A percentile compares a stretch with the other conserved stretches of the same genome.
phyloP scores from a whole-genome alignment of 2,113 vertebrate species.

The Channa maculata region DNA sequence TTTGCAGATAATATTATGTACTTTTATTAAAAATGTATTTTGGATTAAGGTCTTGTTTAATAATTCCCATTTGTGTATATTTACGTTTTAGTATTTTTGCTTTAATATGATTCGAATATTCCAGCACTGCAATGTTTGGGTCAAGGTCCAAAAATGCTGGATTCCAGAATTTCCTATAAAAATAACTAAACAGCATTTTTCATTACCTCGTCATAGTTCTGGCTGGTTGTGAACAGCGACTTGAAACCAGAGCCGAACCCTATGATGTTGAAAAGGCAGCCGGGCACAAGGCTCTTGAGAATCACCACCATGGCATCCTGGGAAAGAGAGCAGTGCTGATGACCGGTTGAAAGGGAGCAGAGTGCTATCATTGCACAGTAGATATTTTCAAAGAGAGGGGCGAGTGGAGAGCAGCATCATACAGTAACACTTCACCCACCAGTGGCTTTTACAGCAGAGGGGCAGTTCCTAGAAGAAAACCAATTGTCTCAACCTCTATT shows the following conservation, averaged over 20 bases:
- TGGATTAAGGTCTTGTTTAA: too few species aligned
- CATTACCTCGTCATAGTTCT: slow-evolving; percentile 90
- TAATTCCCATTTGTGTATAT: too few species aligned
- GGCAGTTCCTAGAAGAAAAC: neutral
- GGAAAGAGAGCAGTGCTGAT: neutral
- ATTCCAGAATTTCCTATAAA: too few species aligned
- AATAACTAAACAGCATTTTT: too few species aligned
- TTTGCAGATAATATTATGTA: too few species aligned
- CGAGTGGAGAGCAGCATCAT: neutral
- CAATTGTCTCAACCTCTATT: slow-evolving; percentile 33
- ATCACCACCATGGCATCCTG: slow-evolving; percentile 93
- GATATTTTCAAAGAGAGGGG: slow-evolving; percentile 5
- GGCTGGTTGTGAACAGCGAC: slow-evolving; percentile 90
- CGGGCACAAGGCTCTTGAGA: slow-evolving; percentile 92
- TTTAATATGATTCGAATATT: too few species aligned
- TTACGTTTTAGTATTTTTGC: too few species aligned
- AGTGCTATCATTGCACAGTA: neutral
- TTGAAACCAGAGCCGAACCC: slow-evolving; percentile 94
- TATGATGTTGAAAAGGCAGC: slow-evolving; percentile 91
- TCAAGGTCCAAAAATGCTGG: too few species aligned
- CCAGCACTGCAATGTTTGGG: too few species aligned
- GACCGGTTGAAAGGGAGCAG: neutral
- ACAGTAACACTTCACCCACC: slow-evolving; percentile 27
- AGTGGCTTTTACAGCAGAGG: neutral
- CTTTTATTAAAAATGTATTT: too few species aligned